These are phyloP conservation scores for Lycaon pictus DNA, from an alignment of 2,113 vertebrate genomes.

Conservation along the genomic window DNA sequence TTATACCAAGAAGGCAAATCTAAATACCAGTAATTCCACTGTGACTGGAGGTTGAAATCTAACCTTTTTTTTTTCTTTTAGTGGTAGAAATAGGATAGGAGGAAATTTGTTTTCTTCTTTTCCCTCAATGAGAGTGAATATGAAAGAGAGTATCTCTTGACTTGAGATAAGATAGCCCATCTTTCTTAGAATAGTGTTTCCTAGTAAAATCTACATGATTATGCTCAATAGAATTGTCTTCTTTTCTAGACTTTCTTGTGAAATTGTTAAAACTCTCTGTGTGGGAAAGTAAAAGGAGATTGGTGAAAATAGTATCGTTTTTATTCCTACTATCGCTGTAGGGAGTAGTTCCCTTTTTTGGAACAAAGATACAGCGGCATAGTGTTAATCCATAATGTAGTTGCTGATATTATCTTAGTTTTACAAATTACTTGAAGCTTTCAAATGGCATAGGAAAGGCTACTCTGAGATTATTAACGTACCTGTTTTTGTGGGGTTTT, in stretches of 20 bases:
- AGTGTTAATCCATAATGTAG: background rate
- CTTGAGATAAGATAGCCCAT: background rate
- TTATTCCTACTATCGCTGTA: background rate
- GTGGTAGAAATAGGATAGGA: background rate
- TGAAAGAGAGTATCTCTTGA: background rate
- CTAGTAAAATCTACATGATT: background rate
- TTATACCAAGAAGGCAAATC: background rate
- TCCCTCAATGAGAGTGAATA: background rate
- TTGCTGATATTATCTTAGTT: conserved; percentile 16
- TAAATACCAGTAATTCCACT: background rate
- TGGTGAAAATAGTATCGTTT: background rate
- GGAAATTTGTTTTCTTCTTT: background rate
- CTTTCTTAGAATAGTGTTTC: background rate
- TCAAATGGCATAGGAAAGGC: background rate
- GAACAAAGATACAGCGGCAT: background rate
- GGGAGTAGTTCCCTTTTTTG: background rate
- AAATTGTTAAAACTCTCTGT: background rate
- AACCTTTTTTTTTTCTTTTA: background rate
- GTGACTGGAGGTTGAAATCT: background rate
- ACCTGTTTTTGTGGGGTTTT: background rate
- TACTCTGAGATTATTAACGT: background rate
- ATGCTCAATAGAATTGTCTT: background rate
- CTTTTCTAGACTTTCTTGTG: background rate
- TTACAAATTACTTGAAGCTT: conserved; percentile 8
- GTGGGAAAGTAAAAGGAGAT: conserved; percentile 7